Percentiles rank a stretch among this genome's conserved stretches.
Evolutionary conservation across 2,113 vertebrate species (phyloP).

Genomic region (Oreocharis arfaki): DNA sequence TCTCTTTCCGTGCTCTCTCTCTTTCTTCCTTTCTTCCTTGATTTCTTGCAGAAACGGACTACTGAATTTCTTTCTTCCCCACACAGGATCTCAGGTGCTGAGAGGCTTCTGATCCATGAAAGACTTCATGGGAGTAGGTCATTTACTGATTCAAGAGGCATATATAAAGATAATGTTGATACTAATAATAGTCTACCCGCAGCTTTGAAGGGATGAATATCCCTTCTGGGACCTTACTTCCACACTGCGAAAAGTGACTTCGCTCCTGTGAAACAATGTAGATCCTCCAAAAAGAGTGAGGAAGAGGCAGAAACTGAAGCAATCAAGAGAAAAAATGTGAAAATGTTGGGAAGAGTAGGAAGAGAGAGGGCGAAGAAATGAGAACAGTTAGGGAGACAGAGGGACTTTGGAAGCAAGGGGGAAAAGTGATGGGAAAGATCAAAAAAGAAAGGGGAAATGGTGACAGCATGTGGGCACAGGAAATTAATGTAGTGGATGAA

Average conservation of each 20-base stretch:
- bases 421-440: neutral
- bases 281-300: neutral
- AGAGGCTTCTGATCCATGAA: neutral
- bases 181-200: neutral
- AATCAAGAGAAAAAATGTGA: neutral
- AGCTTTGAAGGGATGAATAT: neutral
- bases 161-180: neutral
- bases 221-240: neutral
- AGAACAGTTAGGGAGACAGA: neutral
- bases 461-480: neutral
- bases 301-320: neutral
- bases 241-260: neutral
- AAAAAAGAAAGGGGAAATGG: neutral
- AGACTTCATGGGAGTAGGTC: neutral
- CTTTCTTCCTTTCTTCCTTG: neutral
- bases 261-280: neutral
- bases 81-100: neutral
- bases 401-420: neutral
- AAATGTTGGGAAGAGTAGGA: neutral
- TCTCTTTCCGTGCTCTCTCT: accelerated
- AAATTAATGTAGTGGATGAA: neutral
- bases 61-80: neutral
- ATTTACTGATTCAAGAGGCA: neutral
- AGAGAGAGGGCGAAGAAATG: neutral
- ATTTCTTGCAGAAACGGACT: neutral